Evolutionary conservation across 2,797 vertebrate species (phyloP).

Genomic region (Buphagus erythrorhynchus): DNA sequence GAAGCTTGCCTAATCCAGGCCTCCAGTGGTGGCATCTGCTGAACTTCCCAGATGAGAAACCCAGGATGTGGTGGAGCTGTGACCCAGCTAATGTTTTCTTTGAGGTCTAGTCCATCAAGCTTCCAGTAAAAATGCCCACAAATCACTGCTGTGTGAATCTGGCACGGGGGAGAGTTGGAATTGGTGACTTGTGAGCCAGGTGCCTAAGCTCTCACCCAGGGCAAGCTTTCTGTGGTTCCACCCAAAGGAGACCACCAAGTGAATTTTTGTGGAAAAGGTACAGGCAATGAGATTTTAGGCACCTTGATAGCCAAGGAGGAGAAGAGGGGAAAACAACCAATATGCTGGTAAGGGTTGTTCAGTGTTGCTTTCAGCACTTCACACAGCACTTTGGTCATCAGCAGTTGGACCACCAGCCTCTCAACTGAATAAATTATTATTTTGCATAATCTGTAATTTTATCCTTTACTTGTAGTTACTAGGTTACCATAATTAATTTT

Average conservation of each 20-base stretch:
- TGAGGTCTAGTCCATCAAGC: background rate
- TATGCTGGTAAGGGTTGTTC: background rate
- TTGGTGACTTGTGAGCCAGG: background rate
- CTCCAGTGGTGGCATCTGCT: background rate
- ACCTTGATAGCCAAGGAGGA: background rate
- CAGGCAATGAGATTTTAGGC: background rate
- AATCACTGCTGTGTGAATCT: background rate
- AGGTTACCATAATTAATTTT: background rate
- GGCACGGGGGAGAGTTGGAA: background rate
- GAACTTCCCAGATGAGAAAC: background rate
- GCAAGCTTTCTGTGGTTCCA: background rate
- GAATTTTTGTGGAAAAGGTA: background rate
- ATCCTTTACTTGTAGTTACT: background rate
- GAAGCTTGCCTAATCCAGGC: background rate
- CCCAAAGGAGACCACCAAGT: background rate
- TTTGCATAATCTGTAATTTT: background rate
- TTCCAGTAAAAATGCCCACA: background rate
- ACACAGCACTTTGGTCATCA: background rate
- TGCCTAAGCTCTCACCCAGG: background rate
- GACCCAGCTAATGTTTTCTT: background rate
- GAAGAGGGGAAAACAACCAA: background rate
- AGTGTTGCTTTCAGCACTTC: background rate
- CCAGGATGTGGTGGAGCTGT: background rate
- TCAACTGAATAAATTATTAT: background rate
- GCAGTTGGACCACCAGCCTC: accelerated